Evolutionary conservation across 2,888 invertebrate species (phyloP).

Genomic region (Monoplex corrugatus): DNA sequence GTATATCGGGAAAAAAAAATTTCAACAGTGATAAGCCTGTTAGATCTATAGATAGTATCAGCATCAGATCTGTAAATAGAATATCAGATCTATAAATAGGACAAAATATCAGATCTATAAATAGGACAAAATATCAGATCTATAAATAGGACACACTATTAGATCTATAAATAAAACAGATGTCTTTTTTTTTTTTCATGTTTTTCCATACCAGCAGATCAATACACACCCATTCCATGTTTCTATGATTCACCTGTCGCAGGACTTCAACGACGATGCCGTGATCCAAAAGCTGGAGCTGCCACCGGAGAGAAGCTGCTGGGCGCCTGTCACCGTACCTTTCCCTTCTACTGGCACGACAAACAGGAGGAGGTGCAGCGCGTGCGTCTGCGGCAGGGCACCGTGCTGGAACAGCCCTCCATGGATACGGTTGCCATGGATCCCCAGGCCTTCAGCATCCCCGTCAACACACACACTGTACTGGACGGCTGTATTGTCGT

Average conservation of each 20-base stretch:
- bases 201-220: neutral
- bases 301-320: slow-evolving; percentile 83
- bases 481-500: slow-evolving; percentile 84
- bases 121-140: no score
- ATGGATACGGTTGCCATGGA: slow-evolving; percentile 54
- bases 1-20: no score
- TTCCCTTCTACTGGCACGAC: slow-evolving; percentile 77
- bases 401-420: slow-evolving; percentile 48
- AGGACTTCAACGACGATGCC: slow-evolving; percentile 85
- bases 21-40: no score
- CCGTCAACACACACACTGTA: slow-evolving; percentile 74
- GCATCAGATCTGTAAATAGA: no score
- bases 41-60: no score
- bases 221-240: neutral
- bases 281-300: slow-evolving; percentile 85
- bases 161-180: no score
- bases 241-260: neutral
- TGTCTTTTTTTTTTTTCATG: no score
- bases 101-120: no score
- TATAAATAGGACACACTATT: no score
- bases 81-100: no score
- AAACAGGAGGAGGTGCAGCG: slow-evolving; percentile 62
- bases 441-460: slow-evolving; percentile 66
- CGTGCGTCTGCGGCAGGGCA: slow-evolving; percentile 47
- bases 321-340: slow-evolving; percentile 83